Evolutionary conservation across 2,797 vertebrate genomes (phyloP), one percentile per base, ranked within the genome.

Genomic region (Apogon hyalosoma): DNA sequence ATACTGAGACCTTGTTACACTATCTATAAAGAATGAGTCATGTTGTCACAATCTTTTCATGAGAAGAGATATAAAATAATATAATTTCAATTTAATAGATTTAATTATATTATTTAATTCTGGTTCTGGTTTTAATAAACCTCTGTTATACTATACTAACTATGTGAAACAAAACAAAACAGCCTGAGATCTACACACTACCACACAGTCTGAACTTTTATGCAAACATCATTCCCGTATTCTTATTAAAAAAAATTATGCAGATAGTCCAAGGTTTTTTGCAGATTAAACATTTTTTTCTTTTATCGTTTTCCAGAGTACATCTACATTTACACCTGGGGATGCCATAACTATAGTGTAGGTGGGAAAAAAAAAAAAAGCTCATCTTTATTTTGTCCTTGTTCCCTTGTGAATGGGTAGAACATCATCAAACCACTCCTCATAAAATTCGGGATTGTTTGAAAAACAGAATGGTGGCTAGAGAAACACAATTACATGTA

Each of bases 401-500:
- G 36, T 60, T 59, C 39, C 75, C 62, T 66, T 60, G 66, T 49
- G 40, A 75, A 66, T 50, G 54, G 11, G 31, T 48, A 57, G 42
- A 47, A 71, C 63, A 83, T 24, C 76, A 57, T 52, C 49, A 8
- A 66, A 36, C 58, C 45, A 49, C 73, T 84, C 62, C 64, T 49
- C 48, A 76, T 70, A 75, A 83, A 79, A 79, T 69, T 24, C 48
- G 18, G 49, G 7, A 68, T 54, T 58, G 65, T 72, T 68, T 71
- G 71, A 42, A 59, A 59, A 73, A 73, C 63, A 67, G 63, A 74
- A 71, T 39, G 56, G 64, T n/a, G 39, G 28, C 40, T 66, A 76
- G 46, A 72, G 72, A 73, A 75, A 77, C 73, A 79, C 76, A 86
- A 84, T 87, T 69, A 83, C 76, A 15, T 67, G 0, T 39, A 74